Evolutionary conservation across 2,113 vertebrate genomes (phyloP), one percentile per base, ranked within the genome.

Genomic region (Myrmecophaga tridactyla): DNA sequence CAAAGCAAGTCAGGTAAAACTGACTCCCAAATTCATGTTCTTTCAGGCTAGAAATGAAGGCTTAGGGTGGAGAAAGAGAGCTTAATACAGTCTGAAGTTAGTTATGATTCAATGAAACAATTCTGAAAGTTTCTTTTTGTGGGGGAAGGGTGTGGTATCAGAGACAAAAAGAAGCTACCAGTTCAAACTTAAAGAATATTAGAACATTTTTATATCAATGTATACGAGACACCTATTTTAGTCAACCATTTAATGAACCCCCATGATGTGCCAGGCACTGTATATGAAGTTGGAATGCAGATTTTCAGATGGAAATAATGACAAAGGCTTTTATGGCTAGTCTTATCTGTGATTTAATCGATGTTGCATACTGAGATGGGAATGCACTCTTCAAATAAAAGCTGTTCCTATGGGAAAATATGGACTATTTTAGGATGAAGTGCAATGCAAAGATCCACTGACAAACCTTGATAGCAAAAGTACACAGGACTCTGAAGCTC

Each of bases 241-340:
- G 36, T 67, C 43, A 95, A 36, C 70, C 36, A 88, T 75, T 77
- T 92, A 67, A 56, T 56, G 80, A 84, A 34, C 0, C 7, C 7
- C 13, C 21, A 17, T 17, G 43, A 77, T 25, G 21, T 72, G 18
- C 43, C 85, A 92, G 75, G 56, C 13, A 90, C n/a, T 29, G 3
- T 43, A 58, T 20, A 51, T 84, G 11, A 90, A 92, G 58, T 76
- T n/a, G 27, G 53, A 95, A 80, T 6, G 51, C 31, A 92, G 73
- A 90, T 80, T 84, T 84, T 85, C n/a, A 83, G 48, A 46, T 70
- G 58, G 58, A 92, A 92, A 90, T 56, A 60, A 84, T n/a, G 36
- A 69, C 77, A 51, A 69, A 83, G 21, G 48, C n/a, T n/a, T 69
- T 89, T 84, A 31, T 39, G 21, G 41, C 20, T 65, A 76, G 29